Percentiles rank a stretch among this genome's conserved stretches.
phyloP scores from a whole-genome alignment of 2,113 vertebrate species.

The Pitta sordida region DNA sequence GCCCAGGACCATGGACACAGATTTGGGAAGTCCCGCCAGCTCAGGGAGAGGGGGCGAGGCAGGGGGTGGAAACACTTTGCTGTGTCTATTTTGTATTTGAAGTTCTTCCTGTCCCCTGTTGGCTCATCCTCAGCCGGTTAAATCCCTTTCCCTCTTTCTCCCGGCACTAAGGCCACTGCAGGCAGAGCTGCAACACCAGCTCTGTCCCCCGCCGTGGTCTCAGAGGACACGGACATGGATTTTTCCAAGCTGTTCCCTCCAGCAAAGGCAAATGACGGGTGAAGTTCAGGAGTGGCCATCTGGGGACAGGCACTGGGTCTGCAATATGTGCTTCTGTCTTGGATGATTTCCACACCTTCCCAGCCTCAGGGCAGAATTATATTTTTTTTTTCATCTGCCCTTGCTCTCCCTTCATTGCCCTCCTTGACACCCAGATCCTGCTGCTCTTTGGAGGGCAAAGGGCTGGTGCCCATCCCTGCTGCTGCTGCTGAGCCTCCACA shows the following conservation, averaged over 20 bases:
- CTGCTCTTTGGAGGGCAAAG: not conserved
- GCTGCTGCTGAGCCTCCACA: rapidly evolving
- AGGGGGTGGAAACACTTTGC: not conserved
- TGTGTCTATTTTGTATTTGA: not conserved
- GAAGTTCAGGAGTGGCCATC: not conserved
- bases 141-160: not conserved
- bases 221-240: not conserved
- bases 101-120: not conserved
- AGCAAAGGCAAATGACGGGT: not conserved
- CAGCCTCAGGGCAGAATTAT: not conserved
- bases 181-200: not conserved
- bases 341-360: not conserved
- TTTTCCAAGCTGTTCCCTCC: not conserved
- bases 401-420: not conserved
- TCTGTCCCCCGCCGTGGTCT: not conserved
- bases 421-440: not conserved
- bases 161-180: not conserved
- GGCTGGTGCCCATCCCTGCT: not conserved
- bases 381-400: not conserved
- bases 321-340: not conserved
- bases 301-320: not conserved
- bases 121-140: not conserved
- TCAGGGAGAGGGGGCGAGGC: not conserved
- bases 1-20: not conserved
- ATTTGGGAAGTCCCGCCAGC: not conserved